Conservation (phyloP, 2,888 invertebrate species). For the Ophioninae sp. region DNA sequence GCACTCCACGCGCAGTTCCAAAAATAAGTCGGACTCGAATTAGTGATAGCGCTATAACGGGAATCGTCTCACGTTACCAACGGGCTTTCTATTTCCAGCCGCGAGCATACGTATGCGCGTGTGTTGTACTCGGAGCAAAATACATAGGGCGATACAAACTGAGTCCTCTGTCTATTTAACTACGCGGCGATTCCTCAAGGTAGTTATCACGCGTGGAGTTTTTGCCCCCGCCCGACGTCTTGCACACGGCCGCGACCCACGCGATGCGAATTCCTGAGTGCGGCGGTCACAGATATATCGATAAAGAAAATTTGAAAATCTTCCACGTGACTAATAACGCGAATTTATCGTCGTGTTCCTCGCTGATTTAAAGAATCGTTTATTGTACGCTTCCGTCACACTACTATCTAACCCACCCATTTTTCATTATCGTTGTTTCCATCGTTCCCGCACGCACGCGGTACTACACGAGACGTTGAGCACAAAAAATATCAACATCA, state of each 20-base stretch:
- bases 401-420: background rate
- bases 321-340: background rate
- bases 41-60: slow-evolving; percentile 79
- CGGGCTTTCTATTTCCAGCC: slow-evolving; percentile 67
- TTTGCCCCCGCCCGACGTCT: background rate
- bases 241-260: background rate
- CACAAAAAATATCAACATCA: background rate
- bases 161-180: background rate
- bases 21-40: slow-evolving; percentile 74
- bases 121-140: slow-evolving; percentile 16
- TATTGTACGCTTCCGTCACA: background rate
- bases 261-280: background rate
- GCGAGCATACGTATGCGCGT: background rate
- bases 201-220: background rate
- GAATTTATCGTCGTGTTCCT: background rate
- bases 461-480: background rate
- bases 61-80: slow-evolving; percentile 78
- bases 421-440: background rate
- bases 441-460: background rate
- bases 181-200: slow-evolving; percentile 8
- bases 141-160: slow-evolving; percentile 1
- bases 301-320: background rate
- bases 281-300: background rate
- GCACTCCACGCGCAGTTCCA: slow-evolving; percentile 54
- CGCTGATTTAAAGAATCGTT: background rate